Base-by-base conservation (phyloP, 2,113 vertebrate species). In the Dipodomys stephensi region DNA sequence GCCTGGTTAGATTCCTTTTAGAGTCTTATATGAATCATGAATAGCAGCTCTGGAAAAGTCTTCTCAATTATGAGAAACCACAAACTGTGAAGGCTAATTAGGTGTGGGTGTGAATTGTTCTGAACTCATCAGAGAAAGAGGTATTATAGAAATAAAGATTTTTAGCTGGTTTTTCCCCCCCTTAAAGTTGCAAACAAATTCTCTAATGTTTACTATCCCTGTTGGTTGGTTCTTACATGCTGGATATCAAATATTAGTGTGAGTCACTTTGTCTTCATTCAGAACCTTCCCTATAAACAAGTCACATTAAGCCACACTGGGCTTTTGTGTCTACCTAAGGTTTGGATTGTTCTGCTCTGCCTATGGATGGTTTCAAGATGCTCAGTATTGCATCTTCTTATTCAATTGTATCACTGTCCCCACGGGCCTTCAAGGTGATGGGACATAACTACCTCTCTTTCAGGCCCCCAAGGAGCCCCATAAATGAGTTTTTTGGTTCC, bases 21-120 rank as follows among this genome's bases (percentile, higher is more conserved):
- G 32, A 85, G 77, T 90, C 20, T 87, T 49, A 35, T 62, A 13
- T 94, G 91, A 96, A n/a, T 93, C 49, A 82, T 7, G 7, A 93
- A 64, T 82, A 86, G 57, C 65, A 88, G 81, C 62, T 67, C 69
- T 95, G 67, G 46, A 92, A 57, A 97, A 79, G 64, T 88, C 62
- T 88, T 88, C 77, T 88, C 83, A 87, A 80, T 97, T 93, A 96
- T 69, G 83, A 83, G 88, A 76, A 95, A 85, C 71, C 57, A 94
- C 95, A 92, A 92, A 94, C 93, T 94, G 85, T 92, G 95, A 93
- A 64, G 44, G 53, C 76, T 92, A 94, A 92, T 91, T 95, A 94
- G 35, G 27, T 68, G 46, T 90, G 60, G 71, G 60, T 7, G 20
- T 91, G 93, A 93, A 94, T 93, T 92, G 71, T 88, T 93, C 35